phyloP scores from a whole-genome alignment of 2,797 vertebrate species.

The Muscicapa comitata region DNA sequence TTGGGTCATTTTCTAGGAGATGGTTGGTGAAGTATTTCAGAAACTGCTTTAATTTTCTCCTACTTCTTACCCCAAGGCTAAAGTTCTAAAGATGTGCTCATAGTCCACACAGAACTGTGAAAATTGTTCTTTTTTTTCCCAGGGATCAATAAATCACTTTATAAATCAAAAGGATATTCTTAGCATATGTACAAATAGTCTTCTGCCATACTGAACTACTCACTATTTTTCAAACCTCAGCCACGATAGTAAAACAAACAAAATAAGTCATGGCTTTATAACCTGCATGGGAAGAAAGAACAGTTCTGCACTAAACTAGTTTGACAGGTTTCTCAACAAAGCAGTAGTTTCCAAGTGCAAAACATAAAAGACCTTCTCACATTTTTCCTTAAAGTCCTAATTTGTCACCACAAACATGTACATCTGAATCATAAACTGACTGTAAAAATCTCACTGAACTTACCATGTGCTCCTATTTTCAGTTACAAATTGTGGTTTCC shows the following conservation, averaged over 20 bases:
- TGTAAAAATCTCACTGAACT: not conserved
- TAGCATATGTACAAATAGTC: not conserved
- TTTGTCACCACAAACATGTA: not conserved
- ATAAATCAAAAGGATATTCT: constrained; percentile 35
- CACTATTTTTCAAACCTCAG: not conserved
- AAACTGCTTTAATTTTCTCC: constrained; percentile 55
- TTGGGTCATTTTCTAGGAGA: constrained; percentile 42
- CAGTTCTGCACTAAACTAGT: not conserved
- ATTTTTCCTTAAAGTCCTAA: not conserved
- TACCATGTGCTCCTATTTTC: not conserved
- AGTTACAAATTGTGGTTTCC: not conserved
- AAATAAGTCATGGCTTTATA: not conserved
- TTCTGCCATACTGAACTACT: not conserved
- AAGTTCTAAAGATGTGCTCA: constrained; percentile 37
- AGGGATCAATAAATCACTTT: constrained; percentile 28
- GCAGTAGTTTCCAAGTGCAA: not conserved
- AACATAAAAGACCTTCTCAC: not conserved
- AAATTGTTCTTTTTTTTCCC: not conserved
- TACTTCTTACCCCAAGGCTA: constrained; percentile 28
- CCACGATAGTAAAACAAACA: not conserved
- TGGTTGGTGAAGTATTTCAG: constrained; percentile 21
- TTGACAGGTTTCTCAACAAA: not conserved
- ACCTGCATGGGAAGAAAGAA: not conserved
- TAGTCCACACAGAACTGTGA: constrained; percentile 8
- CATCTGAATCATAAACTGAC: not conserved